A percentile compares a stretch with the other conserved stretches of the same genome.
Evolutionary conservation across 2,888 invertebrate species (phyloP).

Genomic region (Theretra japonica): DNA sequence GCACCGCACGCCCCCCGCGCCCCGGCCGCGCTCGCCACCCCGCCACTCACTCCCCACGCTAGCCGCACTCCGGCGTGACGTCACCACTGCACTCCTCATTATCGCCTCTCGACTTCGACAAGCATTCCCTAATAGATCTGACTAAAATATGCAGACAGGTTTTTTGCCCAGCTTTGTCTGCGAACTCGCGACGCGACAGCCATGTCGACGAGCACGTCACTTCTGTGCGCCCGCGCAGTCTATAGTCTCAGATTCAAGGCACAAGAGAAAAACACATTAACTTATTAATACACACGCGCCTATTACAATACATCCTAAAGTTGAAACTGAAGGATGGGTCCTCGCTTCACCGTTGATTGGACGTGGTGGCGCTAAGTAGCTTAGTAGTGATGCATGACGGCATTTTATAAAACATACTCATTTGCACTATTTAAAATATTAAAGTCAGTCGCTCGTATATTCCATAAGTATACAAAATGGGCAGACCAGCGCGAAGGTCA

Average conservation of each 20-base stretch:
- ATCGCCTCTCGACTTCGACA: constrained; percentile 77
- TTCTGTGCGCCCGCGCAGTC: constrained; percentile 58
- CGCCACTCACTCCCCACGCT: constrained; percentile 43
- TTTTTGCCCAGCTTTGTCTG: constrained; percentile 59
- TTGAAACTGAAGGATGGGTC: not conserved
- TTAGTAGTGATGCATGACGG: not conserved
- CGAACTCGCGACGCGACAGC: constrained; percentile 50
- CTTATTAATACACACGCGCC: constrained; percentile 19
- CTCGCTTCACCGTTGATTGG: not conserved
- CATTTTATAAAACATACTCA: not conserved
- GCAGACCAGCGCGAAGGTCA: constrained; percentile 42
- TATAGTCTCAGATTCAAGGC: constrained; percentile 39
- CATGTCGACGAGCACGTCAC: constrained; percentile 51
- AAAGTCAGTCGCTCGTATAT: not conserved
- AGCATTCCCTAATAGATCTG: constrained; percentile 69
- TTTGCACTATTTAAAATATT: not conserved
- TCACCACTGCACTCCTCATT: constrained; percentile 82
- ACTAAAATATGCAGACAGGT: constrained; percentile 64
- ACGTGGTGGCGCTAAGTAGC: no score
- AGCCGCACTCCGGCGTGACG: constrained; percentile 64
- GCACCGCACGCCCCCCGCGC: constrained; percentile 49
- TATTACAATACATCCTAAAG: not conserved
- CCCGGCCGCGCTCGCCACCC: constrained; percentile 44
- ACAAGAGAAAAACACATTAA: constrained; percentile 35
- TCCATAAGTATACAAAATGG: constrained; percentile 37